Evolutionary conservation across 2,113 vertebrate genomes (phyloP), one percentile per base, ranked within the genome.

Genomic region (Mustela nigripes): DNA sequence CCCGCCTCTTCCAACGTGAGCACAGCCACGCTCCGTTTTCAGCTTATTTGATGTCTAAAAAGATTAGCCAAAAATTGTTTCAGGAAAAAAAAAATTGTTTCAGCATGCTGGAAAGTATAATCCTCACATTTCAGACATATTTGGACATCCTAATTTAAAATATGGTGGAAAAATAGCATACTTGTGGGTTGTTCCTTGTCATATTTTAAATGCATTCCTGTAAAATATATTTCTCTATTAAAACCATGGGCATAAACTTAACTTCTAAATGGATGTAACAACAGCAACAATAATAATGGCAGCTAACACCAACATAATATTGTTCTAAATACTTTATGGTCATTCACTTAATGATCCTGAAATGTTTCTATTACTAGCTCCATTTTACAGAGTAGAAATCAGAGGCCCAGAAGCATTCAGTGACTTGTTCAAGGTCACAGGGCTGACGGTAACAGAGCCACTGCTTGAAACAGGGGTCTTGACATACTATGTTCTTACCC

Each of bases 131-230:
- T 94, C 76, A 92, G 81, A 93, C 71, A 95, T 91, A 97, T 97
- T 95, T 97, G 95, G 89, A 97, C 82, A 91, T 60, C 74, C 95
- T 93, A 94, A 95, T 95, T 98, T 97, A 95, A 97, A 98, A 93
- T 89, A 83, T 56, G 56, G 86, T 91, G 42, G 92, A 63, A 96
- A 97, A 98, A 97, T 94, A 98, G 97, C 79, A 95, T 83, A 26
- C 79, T 92, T 94, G 94, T 96, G 92, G 94, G 96, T 76, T 96
- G 92, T 63, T 97, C 45, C 71, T 93, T 97, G 81, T 76, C 60
- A 88, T 95, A 89, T 76, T 92, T 97, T 83, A 96, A 94, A 93
- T 53, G 84, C 9, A 78, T 58, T 50, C 58, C 87, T 93, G 62
- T 26, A 92, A 85, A 95, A 65, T 92, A 45, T 48, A 78, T 48